Base-by-base conservation (phyloP, 2,888 invertebrate genomes). In the Apotomis turbidana region DNA sequence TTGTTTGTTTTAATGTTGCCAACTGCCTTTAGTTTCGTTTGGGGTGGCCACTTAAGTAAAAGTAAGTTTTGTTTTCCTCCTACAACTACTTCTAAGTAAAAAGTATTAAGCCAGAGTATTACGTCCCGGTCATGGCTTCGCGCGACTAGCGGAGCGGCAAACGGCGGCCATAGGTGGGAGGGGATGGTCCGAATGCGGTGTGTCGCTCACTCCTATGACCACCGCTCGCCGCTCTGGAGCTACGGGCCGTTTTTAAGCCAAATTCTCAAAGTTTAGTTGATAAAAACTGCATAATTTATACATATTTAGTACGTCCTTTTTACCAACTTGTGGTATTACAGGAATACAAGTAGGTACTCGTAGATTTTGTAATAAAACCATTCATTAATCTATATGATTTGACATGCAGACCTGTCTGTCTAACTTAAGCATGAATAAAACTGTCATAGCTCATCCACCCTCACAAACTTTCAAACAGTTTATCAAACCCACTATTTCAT, bases 391-490 rank as follows among this genome's bases (percentile, higher is more conserved):
- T 46, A 15, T 13, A 13, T 27, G 27, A 15, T 61, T 27, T 27
- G 61, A 61, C 54, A 38, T 49, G 51, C 44, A 1, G n/a, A 63
- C 46, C 55, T 12, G 44, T 54, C 44, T 54, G 44, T 52, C 46
- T 54, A 15, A 59, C 27, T 66, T 66, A 38, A 64, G 54, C 46
- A 38, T 46, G 6, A 55, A 55, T 71, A 66, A 55, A 66, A 60
- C 60, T 41, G 46, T 66, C 66, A 70, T 54, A 64, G 36, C 46
- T 60, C 46, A 66, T 70, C 13, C 59, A 59, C 70, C 62, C 70
- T 52, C 41, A 27, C 57, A 51, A 44, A 57, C 49, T 44, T 63
- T 51, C 49, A 1, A 46, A 36, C 9, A 41, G 49, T n/a, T 69
- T 41, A 12, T 38, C 49, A 10, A 49, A 27, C 51, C 13, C 57